phyloP scores from a whole-genome alignment of 2,888 invertebrate genomes.

The Sminthurides aquaticus region DNA sequence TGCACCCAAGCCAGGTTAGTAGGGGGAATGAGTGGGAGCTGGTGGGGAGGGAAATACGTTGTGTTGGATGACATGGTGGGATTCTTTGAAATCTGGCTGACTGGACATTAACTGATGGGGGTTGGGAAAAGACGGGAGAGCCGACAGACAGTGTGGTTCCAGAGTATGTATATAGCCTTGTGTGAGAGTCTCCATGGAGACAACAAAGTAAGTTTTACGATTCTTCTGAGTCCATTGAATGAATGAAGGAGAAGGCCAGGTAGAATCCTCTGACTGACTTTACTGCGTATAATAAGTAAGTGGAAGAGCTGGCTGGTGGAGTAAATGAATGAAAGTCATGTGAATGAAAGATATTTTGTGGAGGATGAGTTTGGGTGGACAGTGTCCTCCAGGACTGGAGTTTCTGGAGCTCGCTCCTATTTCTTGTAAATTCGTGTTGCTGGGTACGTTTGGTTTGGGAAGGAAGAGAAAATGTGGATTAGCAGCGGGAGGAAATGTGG shows the following conservation, averaged over 20 bases:
- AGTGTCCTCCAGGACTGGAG: neutral
- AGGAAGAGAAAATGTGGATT: neutral
- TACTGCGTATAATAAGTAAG: constrained; percentile 5
- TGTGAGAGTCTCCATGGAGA: neutral
- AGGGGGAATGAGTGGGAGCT: no score
- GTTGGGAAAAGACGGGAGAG: no score
- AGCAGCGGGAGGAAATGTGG: no score
- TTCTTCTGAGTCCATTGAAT: constrained; percentile 11
- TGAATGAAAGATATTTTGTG: no score
- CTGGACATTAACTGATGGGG: no score
- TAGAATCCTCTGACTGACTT: no score
- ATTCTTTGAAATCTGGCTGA: no score
- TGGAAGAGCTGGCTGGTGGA: constrained; percentile 1
- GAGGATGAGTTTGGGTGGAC: neutral
- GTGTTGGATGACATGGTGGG: no score
- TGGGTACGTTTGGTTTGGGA: neutral
- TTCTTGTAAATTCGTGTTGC: no score
- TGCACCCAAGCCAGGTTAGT: constrained; percentile 19
- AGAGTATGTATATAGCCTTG: neutral
- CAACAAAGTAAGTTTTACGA: neutral
- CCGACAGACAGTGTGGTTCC: neutral
- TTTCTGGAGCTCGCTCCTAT: no score
- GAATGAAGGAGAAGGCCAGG: constrained; percentile 18
- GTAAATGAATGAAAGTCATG: constrained; percentile 19
- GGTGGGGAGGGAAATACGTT: no score